phyloP scores from a whole-genome alignment of 2,888 invertebrate genomes.

The Cephus spinipes region DNA sequence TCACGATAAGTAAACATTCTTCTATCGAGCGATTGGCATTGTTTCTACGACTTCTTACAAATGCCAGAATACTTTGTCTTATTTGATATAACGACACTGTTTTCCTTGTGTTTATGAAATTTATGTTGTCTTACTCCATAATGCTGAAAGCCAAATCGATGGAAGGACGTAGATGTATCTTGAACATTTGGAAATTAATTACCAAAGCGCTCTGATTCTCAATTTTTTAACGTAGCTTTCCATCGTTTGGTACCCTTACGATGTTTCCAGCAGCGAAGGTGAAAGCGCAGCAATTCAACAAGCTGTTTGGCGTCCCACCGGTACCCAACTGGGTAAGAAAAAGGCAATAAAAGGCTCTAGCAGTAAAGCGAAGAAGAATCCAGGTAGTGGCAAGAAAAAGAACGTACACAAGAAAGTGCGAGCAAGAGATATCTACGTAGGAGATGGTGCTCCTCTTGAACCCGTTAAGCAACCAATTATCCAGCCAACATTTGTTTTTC shows the following conservation, averaged over 20 bases:
- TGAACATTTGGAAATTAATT: conserved; percentile 10
- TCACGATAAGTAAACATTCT: background rate
- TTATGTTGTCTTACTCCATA: background rate
- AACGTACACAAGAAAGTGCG: conserved; percentile 38
- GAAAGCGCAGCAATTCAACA: conserved; percentile 59
- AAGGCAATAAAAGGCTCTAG: conserved; percentile 43
- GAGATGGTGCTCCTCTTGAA: conserved; percentile 36
- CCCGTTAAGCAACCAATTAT: conserved; percentile 34
- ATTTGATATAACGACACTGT: background rate
- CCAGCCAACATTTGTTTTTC: conserved; percentile 33
- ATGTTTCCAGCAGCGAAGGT: conserved; percentile 33
- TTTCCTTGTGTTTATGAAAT: background rate
- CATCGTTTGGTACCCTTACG: conserved; percentile 21
- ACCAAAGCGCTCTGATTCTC: conserved; percentile 17
- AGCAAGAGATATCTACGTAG: conserved; percentile 36
- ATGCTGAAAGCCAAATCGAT: background rate
- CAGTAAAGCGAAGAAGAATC: conserved; percentile 36
- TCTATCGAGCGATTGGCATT: background rate
- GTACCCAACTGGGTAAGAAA: conserved; percentile 61
- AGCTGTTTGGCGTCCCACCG: conserved; percentile 63
- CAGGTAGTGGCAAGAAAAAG: conserved; percentile 42
- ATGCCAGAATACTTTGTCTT: background rate
- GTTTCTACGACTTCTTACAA: background rate
- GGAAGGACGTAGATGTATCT: conserved; percentile 3
- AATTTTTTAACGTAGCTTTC: conserved; percentile 23